These are phyloP conservation scores for Steatornis caripensis DNA, from an alignment of 2,113 vertebrate species.

Conservation along the genomic window DNA sequence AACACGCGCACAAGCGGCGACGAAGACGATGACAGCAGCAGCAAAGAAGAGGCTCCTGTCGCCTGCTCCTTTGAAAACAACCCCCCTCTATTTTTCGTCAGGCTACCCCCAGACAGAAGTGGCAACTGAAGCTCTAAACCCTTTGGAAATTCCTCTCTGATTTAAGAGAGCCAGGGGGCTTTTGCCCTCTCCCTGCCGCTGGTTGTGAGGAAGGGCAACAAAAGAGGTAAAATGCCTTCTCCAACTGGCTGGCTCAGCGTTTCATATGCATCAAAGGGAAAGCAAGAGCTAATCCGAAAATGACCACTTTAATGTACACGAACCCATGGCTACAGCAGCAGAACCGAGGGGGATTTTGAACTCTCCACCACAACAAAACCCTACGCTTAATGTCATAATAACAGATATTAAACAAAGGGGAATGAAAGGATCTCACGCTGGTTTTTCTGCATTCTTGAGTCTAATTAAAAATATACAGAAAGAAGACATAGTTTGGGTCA, in stretches of 20 bases:
- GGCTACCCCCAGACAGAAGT: slow-evolving; percentile 40
- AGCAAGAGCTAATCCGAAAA: slow-evolving; percentile 57
- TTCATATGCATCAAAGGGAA: slow-evolving; percentile 67
- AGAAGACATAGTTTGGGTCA: slow-evolving; percentile 76
- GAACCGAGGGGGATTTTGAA: slow-evolving; percentile 51
- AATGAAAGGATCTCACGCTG: slow-evolving; percentile 67
- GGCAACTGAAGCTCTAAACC: slow-evolving; percentile 50
- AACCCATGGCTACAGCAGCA: slow-evolving; percentile 62
- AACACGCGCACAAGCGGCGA: background rate
- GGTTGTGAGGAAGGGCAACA: slow-evolving; percentile 55
- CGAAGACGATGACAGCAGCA: background rate
- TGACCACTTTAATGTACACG: slow-evolving; percentile 53
- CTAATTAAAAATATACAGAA: slow-evolving; percentile 70
- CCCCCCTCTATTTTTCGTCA: slow-evolving; percentile 59
- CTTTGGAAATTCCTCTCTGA: slow-evolving; percentile 59
- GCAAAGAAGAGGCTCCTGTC: background rate
- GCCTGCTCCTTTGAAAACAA: slow-evolving; percentile 67
- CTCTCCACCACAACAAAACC: slow-evolving; percentile 49
- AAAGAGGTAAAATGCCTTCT: slow-evolving; percentile 69
- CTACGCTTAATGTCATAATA: slow-evolving; percentile 69
- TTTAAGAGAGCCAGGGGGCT: slow-evolving; percentile 40
- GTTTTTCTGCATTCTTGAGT: slow-evolving; percentile 79
- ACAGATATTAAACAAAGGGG: slow-evolving; percentile 59
- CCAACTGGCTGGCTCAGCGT: slow-evolving; percentile 50
- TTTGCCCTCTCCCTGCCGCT: slow-evolving; percentile 8